Evolutionary conservation across 2,888 invertebrate species (phyloP).

Genomic region (Caenorhabditis sp.): DNA sequence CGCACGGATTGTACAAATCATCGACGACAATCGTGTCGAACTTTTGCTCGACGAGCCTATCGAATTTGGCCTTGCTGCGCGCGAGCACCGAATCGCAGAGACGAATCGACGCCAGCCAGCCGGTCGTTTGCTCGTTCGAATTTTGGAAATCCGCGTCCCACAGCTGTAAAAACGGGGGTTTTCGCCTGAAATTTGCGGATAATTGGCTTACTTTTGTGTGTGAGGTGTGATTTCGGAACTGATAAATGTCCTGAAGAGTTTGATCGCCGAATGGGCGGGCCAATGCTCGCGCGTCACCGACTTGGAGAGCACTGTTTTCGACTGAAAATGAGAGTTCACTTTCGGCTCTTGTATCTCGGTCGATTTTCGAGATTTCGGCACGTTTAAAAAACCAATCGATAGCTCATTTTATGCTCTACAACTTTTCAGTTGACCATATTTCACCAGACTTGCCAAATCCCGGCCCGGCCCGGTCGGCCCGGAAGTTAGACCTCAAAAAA

Average conservation of each 20-base stretch:
- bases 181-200: too few relatives aligned
- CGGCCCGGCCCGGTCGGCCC: too few relatives aligned
- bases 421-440: too few relatives aligned
- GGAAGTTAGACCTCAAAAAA: too few relatives aligned
- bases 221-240: constrained; percentile 45
- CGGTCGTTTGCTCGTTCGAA: constrained; percentile 65
- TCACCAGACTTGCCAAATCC: too few relatives aligned
- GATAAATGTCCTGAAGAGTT: constrained; percentile 47
- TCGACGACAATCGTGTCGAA: constrained; percentile 78
- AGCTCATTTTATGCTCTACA: too few relatives aligned
- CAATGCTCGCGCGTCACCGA: constrained; percentile 45
- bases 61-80: constrained; percentile 68
- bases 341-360: too few relatives aligned
- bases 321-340: too few relatives aligned
- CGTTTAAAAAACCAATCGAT: too few relatives aligned
- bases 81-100: constrained; percentile 75
- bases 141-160: constrained; percentile 45
- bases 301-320: constrained; percentile 38
- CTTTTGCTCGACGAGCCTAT: constrained; percentile 68
- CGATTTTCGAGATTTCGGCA: too few relatives aligned
- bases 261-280: constrained; percentile 55
- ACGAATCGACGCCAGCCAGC: constrained; percentile 74
- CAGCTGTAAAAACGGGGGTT: constrained; percentile 34
- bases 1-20: constrained; percentile 79
- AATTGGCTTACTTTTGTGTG: constrained; percentile 20